Conservation (phyloP, 2,888 invertebrate species). For the Pteria penguin region DNA sequence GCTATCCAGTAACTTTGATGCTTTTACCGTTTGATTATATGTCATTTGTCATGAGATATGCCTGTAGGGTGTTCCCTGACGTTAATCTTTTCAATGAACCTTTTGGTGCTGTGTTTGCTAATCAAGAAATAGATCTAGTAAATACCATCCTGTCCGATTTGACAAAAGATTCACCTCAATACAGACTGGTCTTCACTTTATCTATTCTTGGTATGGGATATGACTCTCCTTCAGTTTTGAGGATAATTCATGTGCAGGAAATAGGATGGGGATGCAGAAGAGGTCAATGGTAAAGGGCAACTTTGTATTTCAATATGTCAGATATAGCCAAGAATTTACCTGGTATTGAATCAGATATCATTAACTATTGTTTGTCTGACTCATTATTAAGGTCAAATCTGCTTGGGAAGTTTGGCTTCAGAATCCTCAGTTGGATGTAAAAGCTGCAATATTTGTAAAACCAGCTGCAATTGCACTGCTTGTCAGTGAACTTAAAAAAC, state of each 20-base stretch:
- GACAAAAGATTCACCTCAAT: slow-evolving; percentile 27
- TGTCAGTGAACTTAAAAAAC: slow-evolving; percentile 14
- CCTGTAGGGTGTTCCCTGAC: slow-evolving; percentile 9
- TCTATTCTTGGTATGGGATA: slow-evolving; percentile 50
- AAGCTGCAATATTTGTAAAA: slow-evolving; percentile 37
- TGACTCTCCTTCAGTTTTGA: slow-evolving; percentile 35
- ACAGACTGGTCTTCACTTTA: slow-evolving; percentile 41
- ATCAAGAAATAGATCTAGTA: slow-evolving; percentile 38
- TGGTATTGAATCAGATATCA: slow-evolving; percentile 44
- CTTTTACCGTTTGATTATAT: slow-evolving; percentile 40
- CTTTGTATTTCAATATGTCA: slow-evolving; percentile 30
- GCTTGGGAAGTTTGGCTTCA: slow-evolving; percentile 35
- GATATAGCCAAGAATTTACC: slow-evolving; percentile 43
- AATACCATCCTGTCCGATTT: slow-evolving; percentile 25
- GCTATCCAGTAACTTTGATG: slow-evolving; percentile 35
- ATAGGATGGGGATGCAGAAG: slow-evolving; percentile 43
- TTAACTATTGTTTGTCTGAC: slow-evolving; percentile 39
- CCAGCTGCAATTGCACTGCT: slow-evolving; percentile 20
- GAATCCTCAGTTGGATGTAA: slow-evolving; percentile 12
- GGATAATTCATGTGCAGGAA: slow-evolving; percentile 44
- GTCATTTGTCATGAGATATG: slow-evolving; percentile 30
- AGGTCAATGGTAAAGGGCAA: slow-evolving; percentile 33
- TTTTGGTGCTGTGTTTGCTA: slow-evolving; percentile 34
- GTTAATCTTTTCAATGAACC: slow-evolving; percentile 15
- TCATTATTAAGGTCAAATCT: slow-evolving; percentile 35